Evolutionary conservation across 2,797 vertebrate species (phyloP).

Genomic region (Pseudochaenichthys georgianus): DNA sequence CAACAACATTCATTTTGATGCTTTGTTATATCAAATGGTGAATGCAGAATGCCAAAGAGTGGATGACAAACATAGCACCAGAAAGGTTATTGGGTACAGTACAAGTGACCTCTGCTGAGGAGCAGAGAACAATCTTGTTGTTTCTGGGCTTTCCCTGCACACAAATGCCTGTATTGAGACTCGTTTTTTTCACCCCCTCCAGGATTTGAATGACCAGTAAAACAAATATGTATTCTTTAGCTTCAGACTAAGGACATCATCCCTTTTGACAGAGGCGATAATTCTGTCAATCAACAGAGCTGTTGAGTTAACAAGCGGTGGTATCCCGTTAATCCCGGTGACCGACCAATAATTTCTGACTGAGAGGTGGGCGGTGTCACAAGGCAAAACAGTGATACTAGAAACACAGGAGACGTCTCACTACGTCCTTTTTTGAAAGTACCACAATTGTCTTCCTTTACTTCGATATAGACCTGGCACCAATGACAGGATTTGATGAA

Average conservation of each 20-base stretch:
- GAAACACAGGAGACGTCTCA: conserved; percentile 21
- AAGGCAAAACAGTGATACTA: neutral
- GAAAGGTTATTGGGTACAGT: conserved; percentile 62
- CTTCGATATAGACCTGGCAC: neutral
- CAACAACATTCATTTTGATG: no score
- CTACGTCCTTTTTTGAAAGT: conserved; percentile 8
- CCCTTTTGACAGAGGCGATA: conserved; percentile 3
- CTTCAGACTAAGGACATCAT: neutral
- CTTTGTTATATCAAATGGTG: no score
- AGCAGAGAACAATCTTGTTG: conserved; percentile 6
- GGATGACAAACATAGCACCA: conserved; percentile 52
- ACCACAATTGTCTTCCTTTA: neutral
- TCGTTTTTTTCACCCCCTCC: neutral
- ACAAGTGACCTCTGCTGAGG: conserved; percentile 35
- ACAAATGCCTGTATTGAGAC: neutral
- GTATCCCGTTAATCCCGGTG: conserved; percentile 19
- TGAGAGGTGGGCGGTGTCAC: conserved; percentile 13
- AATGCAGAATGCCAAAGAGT: conserved; percentile 32
- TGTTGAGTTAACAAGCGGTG: conserved; percentile 30
- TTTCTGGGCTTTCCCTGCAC: neutral
- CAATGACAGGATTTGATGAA: neutral
- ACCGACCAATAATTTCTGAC: conserved; percentile 21
- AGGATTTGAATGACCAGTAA: conserved; percentile 10
- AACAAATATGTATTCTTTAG: neutral
- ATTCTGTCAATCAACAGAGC: neutral